Base-by-base conservation (phyloP, 2,113 vertebrate genomes). In the Oncorhynchus tshawytscha region DNA sequence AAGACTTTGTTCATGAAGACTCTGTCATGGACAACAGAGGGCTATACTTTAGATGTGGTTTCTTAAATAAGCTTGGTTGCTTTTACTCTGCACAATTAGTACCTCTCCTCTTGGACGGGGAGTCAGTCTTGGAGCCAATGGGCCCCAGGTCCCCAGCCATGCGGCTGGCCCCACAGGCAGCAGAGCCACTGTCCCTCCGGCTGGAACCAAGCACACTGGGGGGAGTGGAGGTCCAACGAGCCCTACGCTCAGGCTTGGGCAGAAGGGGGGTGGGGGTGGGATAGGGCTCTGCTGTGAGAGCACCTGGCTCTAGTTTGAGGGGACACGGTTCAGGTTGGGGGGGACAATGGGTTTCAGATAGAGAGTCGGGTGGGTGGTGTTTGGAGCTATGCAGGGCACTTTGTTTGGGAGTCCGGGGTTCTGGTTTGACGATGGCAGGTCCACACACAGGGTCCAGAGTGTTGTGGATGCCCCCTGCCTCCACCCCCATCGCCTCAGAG, bases 71-170 rank as follows among this genome's bases (percentile, higher is more conserved):
- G 22, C 12, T 45, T 11, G 25, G 25, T 27, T 25, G 64, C 9
- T 13, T 25, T 22, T 5, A 12, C 39, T 12, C 11, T 34, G 22
- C 25, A 5, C 25, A 5, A 67, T 31, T 7, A 31, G 34, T 80
- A 96, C 97, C 97, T 96, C 96, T 99, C 91, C 96, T 99, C 88
- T 96, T 99, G 1, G 96, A 96, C 25, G 97, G 97, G 0, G 97
- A 99, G 75, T 99, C 97, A 7, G 88, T 88, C 91, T 93, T 96
- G 89, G 90, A 67, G 20, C 39, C 64, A 75, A 87, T 16, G 18
- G 85, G 80, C 3, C 49, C 71, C 31, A 76, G 49, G 24, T 84
- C 82, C 49, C 70, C 84, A n/a, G 39, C 70, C 57, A 74, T 51
- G 13, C 48, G 62, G 68, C 68, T 71, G 48, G 68, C 75, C 67